A percentile compares a stretch with the other conserved stretches of the same genome.
phyloP scores from a whole-genome alignment of 2,797 vertebrate genomes.

The Simalia tracyae region DNA sequence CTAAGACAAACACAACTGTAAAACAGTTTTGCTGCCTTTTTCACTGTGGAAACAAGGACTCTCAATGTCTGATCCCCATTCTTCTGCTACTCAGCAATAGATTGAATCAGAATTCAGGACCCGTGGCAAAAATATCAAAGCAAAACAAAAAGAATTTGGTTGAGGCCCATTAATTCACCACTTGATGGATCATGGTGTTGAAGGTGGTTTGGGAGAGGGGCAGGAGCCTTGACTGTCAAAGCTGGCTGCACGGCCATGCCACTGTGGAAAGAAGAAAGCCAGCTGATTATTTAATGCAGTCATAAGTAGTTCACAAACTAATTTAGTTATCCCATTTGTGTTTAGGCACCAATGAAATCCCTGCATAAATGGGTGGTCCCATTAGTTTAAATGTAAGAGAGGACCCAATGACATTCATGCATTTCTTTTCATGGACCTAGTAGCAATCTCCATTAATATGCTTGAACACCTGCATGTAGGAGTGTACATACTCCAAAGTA shows the following conservation, averaged over 20 bases:
- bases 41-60: conserved; percentile 52
- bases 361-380: neutral
- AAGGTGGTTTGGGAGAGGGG: conserved; percentile 90
- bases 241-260: conserved; percentile 94
- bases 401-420: neutral
- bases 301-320: neutral
- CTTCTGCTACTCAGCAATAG: conserved; percentile 40
- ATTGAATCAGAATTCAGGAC: conserved; percentile 52
- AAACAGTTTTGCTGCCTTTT: conserved; percentile 64
- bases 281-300: neutral
- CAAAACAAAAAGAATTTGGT: conserved; percentile 38
- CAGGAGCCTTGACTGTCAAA: conserved; percentile 97
- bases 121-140: conserved; percentile 34
- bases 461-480: neutral
- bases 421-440: neutral
- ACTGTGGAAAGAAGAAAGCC: conserved; percentile 74
- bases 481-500: neutral
- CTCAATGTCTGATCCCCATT: conserved; percentile 31
- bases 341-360: neutral
- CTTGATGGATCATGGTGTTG: conserved; percentile 82
- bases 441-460: neutral
- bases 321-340: neutral
- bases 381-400: neutral
- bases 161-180: conserved; percentile 37
- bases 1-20: conserved; percentile 71